These are phyloP conservation scores for Anseranas semipalmata DNA, from an alignment of 2,113 vertebrate genomes.

Conservation along the genomic window DNA sequence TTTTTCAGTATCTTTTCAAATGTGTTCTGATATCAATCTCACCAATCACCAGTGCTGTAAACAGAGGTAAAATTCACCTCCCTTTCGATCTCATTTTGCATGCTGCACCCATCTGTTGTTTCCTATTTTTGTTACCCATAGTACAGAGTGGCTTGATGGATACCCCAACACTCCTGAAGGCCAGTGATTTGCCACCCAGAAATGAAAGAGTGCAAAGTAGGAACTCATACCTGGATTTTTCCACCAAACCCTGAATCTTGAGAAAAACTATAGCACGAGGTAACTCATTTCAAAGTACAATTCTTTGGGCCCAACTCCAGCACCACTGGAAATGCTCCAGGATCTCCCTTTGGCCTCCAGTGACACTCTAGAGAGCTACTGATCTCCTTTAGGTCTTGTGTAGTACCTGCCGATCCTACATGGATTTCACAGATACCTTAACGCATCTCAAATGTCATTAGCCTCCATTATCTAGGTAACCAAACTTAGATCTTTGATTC, in stretches of 20 bases:
- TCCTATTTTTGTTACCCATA: background rate
- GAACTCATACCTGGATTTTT: background rate
- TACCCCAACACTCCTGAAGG: background rate
- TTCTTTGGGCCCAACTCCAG: background rate
- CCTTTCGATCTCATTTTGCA: background rate
- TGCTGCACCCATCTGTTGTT: background rate
- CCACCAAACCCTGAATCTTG: background rate
- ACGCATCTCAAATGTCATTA: background rate
- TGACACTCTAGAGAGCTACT: background rate
- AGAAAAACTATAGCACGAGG: background rate
- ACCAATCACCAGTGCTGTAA: background rate
- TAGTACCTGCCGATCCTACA: background rate
- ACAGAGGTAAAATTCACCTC: constrained; percentile 24
- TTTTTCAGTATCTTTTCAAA: constrained; percentile 53
- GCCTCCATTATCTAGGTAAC: background rate
- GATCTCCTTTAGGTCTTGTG: background rate
- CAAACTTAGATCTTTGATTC: background rate
- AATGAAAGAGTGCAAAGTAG: rapidly evolving
- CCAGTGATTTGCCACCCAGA: background rate
- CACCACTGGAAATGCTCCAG: background rate
- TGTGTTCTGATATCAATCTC: constrained; percentile 22
- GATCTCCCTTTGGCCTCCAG: background rate
- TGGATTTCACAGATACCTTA: background rate
- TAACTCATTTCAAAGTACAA: background rate
- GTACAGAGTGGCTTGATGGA: background rate